phyloP scores from a whole-genome alignment of 1,140 invertebrate genomes.

The Zaprionus kolodkinae region DNA sequence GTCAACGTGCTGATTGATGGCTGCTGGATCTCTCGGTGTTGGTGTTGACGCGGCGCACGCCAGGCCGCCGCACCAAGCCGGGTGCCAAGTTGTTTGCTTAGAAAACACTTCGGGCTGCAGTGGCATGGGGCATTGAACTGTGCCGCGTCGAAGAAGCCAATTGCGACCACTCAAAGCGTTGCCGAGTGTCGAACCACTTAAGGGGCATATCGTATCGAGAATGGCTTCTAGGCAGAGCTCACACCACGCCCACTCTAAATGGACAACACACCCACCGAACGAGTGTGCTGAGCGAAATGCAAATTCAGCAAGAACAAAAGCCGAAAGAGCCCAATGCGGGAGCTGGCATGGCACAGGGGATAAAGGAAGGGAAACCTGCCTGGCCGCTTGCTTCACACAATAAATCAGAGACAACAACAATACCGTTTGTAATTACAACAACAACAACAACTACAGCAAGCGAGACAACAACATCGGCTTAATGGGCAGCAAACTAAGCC shows the following conservation, averaged over 20 bases:
- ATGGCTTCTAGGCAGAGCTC: conserved; percentile 39
- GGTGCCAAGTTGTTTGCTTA: conserved; percentile 41
- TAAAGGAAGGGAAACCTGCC: conserved; percentile 9
- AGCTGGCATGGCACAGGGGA: background rate
- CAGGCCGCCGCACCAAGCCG: background rate
- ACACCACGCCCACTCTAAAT: conserved; percentile 40
- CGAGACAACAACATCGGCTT: conserved; percentile 9
- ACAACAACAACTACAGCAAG: conserved; percentile 19
- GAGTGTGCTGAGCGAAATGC: conserved; percentile 22
- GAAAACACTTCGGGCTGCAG: conserved; percentile 41
- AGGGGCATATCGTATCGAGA: conserved; percentile 9
- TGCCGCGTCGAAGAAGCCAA: conserved; percentile 38
- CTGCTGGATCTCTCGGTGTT: conserved; percentile 9
- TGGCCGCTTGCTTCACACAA: conserved; percentile 36
- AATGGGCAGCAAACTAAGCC: conserved; percentile 41
- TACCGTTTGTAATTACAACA: conserved; percentile 39
- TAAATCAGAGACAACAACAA: conserved; percentile 45
- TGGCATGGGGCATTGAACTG: conserved; percentile 46
- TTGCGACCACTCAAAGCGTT: conserved; percentile 36
- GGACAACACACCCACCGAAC: conserved; percentile 38
- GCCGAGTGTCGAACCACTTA: conserved; percentile 48
- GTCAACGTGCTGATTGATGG: conserved; percentile 31
- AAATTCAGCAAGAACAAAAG: conserved; percentile 41
- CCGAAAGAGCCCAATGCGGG: conserved; percentile 17
- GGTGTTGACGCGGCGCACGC: background rate